Conservation (phyloP, 2,888 invertebrate species). For the Listrodromus nycthemerus region DNA sequence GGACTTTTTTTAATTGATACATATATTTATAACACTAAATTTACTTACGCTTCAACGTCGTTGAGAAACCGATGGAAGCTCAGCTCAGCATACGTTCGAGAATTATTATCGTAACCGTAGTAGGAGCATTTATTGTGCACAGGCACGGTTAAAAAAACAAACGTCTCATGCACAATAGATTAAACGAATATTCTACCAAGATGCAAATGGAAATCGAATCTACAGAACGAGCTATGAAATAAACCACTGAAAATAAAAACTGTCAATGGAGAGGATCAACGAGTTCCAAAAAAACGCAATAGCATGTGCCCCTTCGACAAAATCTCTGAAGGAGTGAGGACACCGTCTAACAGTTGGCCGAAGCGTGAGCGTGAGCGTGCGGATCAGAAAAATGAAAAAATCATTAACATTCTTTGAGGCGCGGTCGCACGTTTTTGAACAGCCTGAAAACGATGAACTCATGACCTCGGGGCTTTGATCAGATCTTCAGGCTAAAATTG, state of each 20-base stretch:
- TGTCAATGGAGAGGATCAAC: not conserved
- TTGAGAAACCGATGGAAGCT: conserved; percentile 36
- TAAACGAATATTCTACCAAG: not conserved
- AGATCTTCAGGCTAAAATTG: too few relatives aligned
- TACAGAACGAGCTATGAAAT: not conserved
- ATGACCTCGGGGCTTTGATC: too few relatives aligned
- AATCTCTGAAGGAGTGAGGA: not conserved
- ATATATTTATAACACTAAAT: not conserved
- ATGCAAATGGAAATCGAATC: not conserved
- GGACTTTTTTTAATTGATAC: too few relatives aligned
- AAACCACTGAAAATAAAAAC: not conserved
- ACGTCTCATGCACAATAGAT: conserved; percentile 2
- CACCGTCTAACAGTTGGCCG: too few relatives aligned
- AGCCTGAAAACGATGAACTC: too few relatives aligned
- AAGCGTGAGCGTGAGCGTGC: too few relatives aligned
- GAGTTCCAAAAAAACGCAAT: not conserved
- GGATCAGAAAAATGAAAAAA: too few relatives aligned
- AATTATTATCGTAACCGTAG: conserved; percentile 22
- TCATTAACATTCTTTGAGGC: too few relatives aligned
- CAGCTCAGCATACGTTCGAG: conserved; percentile 4
- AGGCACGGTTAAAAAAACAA: too few relatives aligned
- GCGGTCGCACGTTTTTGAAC: too few relatives aligned
- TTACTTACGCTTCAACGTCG: conserved; percentile 14
- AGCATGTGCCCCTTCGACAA: not conserved
- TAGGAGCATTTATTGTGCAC: conserved; percentile 37